Evolutionary conservation across 1,140 invertebrate genomes (phyloP).

Genomic region (Muscidifurax raptorellus): DNA sequence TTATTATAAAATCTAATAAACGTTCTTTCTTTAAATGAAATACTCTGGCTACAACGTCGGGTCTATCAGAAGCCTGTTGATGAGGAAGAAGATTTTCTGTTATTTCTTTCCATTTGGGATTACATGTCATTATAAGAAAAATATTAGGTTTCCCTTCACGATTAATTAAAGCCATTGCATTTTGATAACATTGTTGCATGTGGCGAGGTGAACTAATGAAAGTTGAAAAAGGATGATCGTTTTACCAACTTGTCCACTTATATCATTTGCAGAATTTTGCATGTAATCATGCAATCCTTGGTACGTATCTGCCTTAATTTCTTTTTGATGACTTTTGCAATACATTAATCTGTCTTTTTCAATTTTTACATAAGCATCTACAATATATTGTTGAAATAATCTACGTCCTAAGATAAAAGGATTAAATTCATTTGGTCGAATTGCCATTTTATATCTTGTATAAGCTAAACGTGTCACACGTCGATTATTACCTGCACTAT

Average conservation of each 20-base stretch:
- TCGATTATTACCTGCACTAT: conserved; percentile 21
- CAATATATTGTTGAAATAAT: conserved; percentile 32
- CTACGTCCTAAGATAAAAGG: too few species aligned
- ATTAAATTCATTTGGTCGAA: conserved; percentile 34
- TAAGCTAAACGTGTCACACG: conserved; percentile 38
- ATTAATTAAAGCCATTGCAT: conserved; percentile 44
- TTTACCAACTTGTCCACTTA: conserved; percentile 35
- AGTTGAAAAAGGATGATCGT: conserved; percentile 39
- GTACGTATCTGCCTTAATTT: too few species aligned
- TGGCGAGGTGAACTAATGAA: too few species aligned
- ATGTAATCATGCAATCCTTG: conserved; percentile 33
- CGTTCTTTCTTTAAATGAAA: too few species aligned
- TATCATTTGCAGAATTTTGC: conserved; percentile 26
- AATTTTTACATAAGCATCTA: conserved; percentile 39
- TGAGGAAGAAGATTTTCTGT: too few species aligned
- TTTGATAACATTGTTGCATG: too few species aligned
- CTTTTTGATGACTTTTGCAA: conserved; percentile 25
- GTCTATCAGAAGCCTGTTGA: too few species aligned
- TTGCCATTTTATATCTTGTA: conserved; percentile 27
- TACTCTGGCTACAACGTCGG: too few species aligned
- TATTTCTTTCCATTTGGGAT: too few species aligned
- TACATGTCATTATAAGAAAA: conserved; percentile 71
- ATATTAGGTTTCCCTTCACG: conserved; percentile 63
- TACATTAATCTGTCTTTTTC: conserved; percentile 16
- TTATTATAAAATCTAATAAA: too few species aligned